Evolutionary conservation across 2,797 vertebrate species (phyloP).

Genomic region (Etheostoma nigrum): DNA sequence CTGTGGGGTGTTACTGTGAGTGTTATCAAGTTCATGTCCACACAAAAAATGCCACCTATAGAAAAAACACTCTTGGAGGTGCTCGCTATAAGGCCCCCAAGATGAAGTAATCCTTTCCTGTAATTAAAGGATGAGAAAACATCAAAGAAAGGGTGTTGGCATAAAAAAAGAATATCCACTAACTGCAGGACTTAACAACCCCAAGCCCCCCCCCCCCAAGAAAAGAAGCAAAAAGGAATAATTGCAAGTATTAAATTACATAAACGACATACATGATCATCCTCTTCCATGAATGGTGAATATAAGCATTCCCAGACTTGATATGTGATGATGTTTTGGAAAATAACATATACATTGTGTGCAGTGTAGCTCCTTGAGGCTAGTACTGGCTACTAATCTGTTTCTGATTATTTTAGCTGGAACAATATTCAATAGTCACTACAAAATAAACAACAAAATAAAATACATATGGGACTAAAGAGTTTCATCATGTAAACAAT

Average conservation of each 20-base stretch:
- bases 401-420: too few species aligned
- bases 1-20: conserved; percentile 56
- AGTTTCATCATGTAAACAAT: too few species aligned
- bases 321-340: conserved; percentile 20
- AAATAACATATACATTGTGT: not conserved
- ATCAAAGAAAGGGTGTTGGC: conserved; percentile 63
- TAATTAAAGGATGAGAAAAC: conserved; percentile 76
- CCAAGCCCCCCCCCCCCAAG: too few species aligned
- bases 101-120: conserved; percentile 63
- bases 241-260: conserved; percentile 11
- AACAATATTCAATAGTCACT: too few species aligned
- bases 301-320: not conserved
- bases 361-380: not conserved
- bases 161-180: conserved; percentile 50
- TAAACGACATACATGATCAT: conserved; percentile 16
- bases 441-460: too few species aligned
- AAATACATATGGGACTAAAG: too few species aligned
- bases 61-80: conserved; percentile 44
- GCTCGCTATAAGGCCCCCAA: conserved; percentile 18
- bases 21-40: conserved; percentile 68
- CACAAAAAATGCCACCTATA: conserved; percentile 63
- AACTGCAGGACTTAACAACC: conserved; percentile 18
- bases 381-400: too few species aligned
- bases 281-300: conserved; percentile 11
- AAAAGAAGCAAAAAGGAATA: conserved; percentile 21